phyloP scores from a whole-genome alignment of 1,140 invertebrate genomes.

The Drosophila obscura region DNA sequence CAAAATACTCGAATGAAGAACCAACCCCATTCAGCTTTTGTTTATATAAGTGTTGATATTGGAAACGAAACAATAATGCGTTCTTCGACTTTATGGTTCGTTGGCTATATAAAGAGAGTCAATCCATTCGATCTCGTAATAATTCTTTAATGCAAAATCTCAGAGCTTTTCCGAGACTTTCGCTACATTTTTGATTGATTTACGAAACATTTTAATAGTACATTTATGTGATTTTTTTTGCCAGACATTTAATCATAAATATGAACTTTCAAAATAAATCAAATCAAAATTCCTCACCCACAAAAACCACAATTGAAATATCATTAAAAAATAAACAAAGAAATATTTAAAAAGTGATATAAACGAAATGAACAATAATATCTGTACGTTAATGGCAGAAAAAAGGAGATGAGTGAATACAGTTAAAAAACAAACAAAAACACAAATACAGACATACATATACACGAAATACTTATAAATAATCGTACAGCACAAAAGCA shows the following conservation, averaged over 20 bases:
- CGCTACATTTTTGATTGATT: too few species aligned
- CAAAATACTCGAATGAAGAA: constrained; percentile 5
- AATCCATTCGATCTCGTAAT: too few species aligned
- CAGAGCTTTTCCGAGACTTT: too few species aligned
- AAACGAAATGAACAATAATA: constrained; percentile 51
- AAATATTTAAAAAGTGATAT: not conserved
- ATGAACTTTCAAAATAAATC: constrained; percentile 30
- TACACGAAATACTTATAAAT: constrained; percentile 33
- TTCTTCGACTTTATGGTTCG: too few species aligned
- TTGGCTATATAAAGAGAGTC: too few species aligned
- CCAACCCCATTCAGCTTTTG: not conserved
- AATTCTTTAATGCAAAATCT: too few species aligned
- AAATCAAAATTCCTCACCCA: constrained; percentile 17
- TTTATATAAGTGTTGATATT: too few species aligned
- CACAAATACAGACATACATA: constrained; percentile 19
- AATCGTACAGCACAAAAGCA: constrained; percentile 25
- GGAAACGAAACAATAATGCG: too few species aligned
- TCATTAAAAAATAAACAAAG: constrained; percentile 9
- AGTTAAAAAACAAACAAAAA: constrained; percentile 29
- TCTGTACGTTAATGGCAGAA: constrained; percentile 50
- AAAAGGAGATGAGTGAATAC: constrained; percentile 11
- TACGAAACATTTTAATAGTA: too few species aligned
- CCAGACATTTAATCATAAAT: not conserved
- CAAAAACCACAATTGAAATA: constrained; percentile 20
- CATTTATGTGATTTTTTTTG: too few species aligned